Evolutionary conservation across 1,140 invertebrate genomes (phyloP).

Genomic region (Aphaenogaster floridana): DNA sequence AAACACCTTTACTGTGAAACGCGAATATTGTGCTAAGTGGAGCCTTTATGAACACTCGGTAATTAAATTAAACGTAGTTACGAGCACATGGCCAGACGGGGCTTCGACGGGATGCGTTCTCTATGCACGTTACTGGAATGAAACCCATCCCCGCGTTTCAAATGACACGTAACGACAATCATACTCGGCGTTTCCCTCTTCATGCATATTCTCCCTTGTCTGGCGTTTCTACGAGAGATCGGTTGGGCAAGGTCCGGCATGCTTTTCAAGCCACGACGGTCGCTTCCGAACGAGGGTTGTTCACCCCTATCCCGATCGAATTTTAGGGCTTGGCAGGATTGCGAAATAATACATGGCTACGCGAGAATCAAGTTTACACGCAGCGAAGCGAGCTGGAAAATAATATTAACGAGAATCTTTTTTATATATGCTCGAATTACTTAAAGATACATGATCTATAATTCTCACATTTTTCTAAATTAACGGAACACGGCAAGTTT

Average conservation of each 20-base stretch:
- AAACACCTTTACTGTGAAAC: conserved; percentile 5
- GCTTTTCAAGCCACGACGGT: conserved; percentile 55
- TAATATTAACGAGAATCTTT: not conserved
- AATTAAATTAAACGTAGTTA: conserved; percentile 59
- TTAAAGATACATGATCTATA: not conserved
- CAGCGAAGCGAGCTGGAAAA: not conserved
- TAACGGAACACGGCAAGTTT: not conserved
- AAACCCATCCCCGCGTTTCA: conserved; percentile 16
- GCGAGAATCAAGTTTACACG: not conserved
- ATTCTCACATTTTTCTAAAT: not conserved
- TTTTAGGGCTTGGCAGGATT: conserved; percentile 47
- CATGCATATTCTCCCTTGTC: conserved; percentile 55
- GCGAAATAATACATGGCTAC: conserved; percentile 39
- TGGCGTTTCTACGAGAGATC: conserved; percentile 51
- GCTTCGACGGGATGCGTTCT: conserved; percentile 31
- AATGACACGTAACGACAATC: conserved; percentile 62
- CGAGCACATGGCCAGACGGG: conserved; percentile 27
- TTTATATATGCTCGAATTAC: not conserved
- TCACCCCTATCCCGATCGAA: conserved; percentile 66
- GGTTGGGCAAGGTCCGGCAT: conserved; percentile 71
- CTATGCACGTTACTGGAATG: conserved; percentile 34
- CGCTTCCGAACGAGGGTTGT: conserved; percentile 56
- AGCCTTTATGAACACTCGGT: conserved; percentile 31
- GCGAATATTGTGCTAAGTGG: conserved; percentile 23
- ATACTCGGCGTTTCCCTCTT: conserved; percentile 55